phyloP scores from a whole-genome alignment of 2,797 vertebrate species.

The Sciurus carolinensis region DNA sequence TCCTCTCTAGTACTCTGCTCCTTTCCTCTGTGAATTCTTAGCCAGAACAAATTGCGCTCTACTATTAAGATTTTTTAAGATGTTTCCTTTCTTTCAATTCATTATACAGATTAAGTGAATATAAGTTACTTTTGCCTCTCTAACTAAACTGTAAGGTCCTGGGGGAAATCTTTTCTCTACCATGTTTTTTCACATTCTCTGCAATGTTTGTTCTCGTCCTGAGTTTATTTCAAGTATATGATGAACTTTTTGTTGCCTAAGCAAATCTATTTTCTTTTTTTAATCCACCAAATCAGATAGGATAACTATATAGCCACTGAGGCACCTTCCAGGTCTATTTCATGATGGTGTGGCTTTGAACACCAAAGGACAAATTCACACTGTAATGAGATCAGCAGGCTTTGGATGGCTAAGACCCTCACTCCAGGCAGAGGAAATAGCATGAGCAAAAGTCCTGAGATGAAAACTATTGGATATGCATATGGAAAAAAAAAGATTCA shows the following conservation, averaged over 20 bases:
- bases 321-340: neutral
- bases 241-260: neutral
- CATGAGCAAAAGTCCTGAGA: neutral
- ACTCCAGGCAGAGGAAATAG: neutral
- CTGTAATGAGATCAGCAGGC: neutral
- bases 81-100: conserved; percentile 7
- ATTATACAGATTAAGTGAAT: conserved; percentile 8
- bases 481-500: neutral
- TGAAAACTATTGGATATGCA: neutral
- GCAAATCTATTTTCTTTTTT: conserved; percentile 38
- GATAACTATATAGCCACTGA: neutral
- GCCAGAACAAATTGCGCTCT: neutral
- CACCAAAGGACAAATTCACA: neutral
- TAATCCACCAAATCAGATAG: neutral
- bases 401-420: neutral
- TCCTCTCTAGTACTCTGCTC: neutral
- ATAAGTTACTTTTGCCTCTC: neutral
- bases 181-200: neutral
- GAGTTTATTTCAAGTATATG: conserved; percentile 36
- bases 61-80: neutral
- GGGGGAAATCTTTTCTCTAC: neutral
- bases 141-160: neutral
- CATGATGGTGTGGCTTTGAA: neutral
- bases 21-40: neutral
- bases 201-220: neutral